Evolutionary conservation across 2,113 vertebrate genomes (phyloP).

Genomic region (Ptychochromis oligacanthus): DNA sequence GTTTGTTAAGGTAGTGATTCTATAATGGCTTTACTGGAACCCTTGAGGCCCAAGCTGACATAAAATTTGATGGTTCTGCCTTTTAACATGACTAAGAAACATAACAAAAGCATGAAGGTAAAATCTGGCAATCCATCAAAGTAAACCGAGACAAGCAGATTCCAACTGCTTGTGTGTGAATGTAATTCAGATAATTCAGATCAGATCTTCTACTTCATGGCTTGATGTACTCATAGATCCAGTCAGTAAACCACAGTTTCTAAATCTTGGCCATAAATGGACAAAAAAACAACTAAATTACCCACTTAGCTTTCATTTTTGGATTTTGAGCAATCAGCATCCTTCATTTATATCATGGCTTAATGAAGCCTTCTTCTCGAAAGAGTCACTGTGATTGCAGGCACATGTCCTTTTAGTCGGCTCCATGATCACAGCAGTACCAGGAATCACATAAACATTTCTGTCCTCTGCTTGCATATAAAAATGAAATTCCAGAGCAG

Average conservation of each 20-base stretch:
- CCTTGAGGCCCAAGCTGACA: background rate
- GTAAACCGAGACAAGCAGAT: constrained; percentile 7
- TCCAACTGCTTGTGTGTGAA: background rate
- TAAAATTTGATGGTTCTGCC: background rate
- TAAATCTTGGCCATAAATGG: constrained; percentile 32
- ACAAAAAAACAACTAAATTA: background rate
- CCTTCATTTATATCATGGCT: constrained; percentile 6
- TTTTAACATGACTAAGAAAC: background rate
- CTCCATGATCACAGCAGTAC: background rate
- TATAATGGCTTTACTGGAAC: background rate
- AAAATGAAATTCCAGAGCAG: background rate
- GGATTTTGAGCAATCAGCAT: background rate
- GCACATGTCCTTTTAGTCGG: background rate
- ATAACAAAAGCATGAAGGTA: constrained; percentile 11
- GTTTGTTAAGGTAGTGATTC: background rate
- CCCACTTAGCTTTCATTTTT: background rate
- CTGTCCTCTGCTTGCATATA: background rate
- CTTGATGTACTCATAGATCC: background rate
- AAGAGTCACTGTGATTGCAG: background rate
- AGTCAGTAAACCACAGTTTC: background rate
- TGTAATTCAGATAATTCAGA: constrained; percentile 4
- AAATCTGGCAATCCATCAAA: background rate
- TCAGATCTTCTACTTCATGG: background rate
- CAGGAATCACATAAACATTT: background rate
- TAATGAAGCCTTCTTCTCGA: background rate